These are phyloP conservation scores for Agrilus cyanescens DNA, from an alignment of 2,888 invertebrate genomes.

Conservation along the genomic window DNA sequence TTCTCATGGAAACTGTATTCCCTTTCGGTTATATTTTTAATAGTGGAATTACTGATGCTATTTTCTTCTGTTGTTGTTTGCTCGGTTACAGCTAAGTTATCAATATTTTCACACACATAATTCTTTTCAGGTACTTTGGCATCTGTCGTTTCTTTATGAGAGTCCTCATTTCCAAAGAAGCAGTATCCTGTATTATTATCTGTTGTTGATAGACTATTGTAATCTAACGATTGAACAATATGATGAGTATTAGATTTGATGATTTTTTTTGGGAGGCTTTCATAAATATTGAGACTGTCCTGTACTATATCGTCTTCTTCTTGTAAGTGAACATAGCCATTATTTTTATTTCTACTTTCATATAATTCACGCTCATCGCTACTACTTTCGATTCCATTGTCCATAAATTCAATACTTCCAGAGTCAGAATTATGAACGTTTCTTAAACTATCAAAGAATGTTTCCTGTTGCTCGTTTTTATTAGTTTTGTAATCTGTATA, in stretches of 20 bases:
- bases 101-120: slow-evolving; percentile 38
- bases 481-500: slow-evolving; percentile 24
- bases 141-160: slow-evolving; percentile 24
- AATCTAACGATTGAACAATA: slow-evolving; percentile 37
- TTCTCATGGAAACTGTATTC: not conserved
- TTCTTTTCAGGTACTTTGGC: slow-evolving; percentile 25
- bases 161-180: slow-evolving; percentile 22
- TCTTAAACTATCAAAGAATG: slow-evolving; percentile 24
- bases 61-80: slow-evolving; percentile 51
- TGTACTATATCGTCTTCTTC: slow-evolving; percentile 36
- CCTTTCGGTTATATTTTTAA: slow-evolving; percentile 31
- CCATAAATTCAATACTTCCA: slow-evolving; percentile 77
- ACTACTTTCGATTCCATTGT: slow-evolving; percentile 73
- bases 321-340: slow-evolving; percentile 56
- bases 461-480: slow-evolving; percentile 19
- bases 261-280: slow-evolving; percentile 18
- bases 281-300: slow-evolving; percentile 30
- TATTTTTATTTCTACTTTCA: slow-evolving; percentile 38
- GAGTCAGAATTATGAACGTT: slow-evolving; percentile 40
- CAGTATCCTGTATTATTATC: slow-evolving; percentile 30
- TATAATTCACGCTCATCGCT: slow-evolving; percentile 47
- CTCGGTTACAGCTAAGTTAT: slow-evolving; percentile 44
- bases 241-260: slow-evolving; percentile 27
- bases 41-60: slow-evolving; percentile 35
- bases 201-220: slow-evolving; percentile 15